Evolutionary conservation across 2,113 vertebrate genomes (phyloP).

Genomic region (Stegostoma tigrinum): DNA sequence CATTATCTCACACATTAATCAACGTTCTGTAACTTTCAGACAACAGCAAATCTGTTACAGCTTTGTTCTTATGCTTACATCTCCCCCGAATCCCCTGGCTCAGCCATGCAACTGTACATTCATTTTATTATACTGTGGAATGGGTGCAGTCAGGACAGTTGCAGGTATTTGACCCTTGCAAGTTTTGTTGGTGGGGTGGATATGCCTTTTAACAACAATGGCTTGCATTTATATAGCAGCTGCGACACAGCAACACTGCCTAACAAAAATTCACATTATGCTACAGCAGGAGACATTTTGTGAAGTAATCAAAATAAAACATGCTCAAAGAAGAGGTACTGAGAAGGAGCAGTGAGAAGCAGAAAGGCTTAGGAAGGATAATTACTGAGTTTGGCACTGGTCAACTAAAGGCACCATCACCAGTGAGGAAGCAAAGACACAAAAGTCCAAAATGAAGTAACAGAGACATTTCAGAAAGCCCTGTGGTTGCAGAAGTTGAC

Average conservation of each 20-base stretch:
- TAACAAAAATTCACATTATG: neutral
- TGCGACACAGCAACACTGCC: neutral
- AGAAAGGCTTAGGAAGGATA: neutral
- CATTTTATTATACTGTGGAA: neutral
- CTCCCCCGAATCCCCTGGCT: slow-evolving; percentile 49
- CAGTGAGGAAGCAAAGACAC: neutral
- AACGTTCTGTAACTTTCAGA: slow-evolving; percentile 95
- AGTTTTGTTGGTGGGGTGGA: neutral
- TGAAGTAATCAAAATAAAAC: neutral
- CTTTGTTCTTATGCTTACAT: slow-evolving; percentile 54
- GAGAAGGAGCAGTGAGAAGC: neutral
- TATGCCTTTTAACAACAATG: neutral
- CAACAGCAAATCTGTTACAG: slow-evolving; percentile 90
- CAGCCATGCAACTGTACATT: neutral
- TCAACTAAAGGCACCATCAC: neutral
- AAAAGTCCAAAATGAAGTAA: neutral
- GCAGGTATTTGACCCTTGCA: neutral
- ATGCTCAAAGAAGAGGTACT: neutral
- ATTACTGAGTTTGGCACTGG: neutral
- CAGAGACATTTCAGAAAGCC: neutral
- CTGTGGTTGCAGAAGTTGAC: neutral
- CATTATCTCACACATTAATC: slow-evolving; percentile 99
- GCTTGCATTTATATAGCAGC: neutral
- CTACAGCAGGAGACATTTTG: neutral
- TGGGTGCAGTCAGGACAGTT: neutral